Evolutionary conservation across 2,113 vertebrate species (phyloP).

Genomic region (Tetrax tetrax): DNA sequence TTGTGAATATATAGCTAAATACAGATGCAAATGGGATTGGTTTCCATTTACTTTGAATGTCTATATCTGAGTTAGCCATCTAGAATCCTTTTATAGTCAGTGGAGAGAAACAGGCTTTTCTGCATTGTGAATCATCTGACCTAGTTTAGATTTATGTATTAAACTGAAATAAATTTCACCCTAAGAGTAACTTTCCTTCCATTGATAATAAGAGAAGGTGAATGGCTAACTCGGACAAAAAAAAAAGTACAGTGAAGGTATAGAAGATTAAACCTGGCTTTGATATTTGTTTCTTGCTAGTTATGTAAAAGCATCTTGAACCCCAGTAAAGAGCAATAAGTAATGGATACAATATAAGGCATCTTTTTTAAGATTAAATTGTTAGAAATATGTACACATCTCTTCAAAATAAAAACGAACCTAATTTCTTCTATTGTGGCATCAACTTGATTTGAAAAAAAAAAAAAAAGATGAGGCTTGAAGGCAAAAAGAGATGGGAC

Average conservation of each 20-base stretch:
- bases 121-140: not conserved
- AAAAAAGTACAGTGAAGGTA: not conserved
- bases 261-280: not conserved
- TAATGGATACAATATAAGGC: not conserved
- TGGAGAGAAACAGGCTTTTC: not conserved
- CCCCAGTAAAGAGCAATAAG: not conserved
- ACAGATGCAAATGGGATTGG: not conserved
- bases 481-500: not conserved
- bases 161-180: not conserved
- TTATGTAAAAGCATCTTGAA: not conserved
- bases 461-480: not conserved
- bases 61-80: not conserved
- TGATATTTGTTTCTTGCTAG: not conserved
- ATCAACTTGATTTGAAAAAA: not conserved
- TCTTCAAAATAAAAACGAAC: not conserved
- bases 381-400: not conserved
- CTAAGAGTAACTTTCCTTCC: not conserved
- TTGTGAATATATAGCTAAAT: not conserved
- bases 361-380: not conserved
- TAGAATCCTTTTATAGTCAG: not conserved
- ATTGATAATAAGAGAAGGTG: not conserved
- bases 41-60: not conserved
- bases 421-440: not conserved
- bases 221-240: not conserved
- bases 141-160: not conserved